Evolutionary conservation across 2,888 invertebrate species (phyloP).

Genomic region (Melangyna quadrimaculata): DNA sequence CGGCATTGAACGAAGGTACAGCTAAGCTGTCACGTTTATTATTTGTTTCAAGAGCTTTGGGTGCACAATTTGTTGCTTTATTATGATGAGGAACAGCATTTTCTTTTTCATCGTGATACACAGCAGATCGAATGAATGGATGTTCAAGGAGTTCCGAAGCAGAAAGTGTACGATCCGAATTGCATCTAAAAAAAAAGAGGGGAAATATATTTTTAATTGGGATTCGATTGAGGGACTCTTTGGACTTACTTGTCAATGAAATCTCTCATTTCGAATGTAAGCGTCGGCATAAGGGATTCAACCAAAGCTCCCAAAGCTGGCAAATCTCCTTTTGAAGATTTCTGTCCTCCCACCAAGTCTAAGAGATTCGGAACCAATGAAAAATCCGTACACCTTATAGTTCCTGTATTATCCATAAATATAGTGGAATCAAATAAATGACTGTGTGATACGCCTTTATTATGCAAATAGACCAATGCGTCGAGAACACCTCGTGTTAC

Average conservation of each 20-base stretch:
- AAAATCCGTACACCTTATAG: conserved; percentile 79
- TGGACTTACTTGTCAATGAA: conserved; percentile 79
- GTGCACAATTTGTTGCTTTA: conserved; percentile 32
- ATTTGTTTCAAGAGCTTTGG: conserved; percentile 76
- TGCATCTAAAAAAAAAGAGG: conserved; percentile 75
- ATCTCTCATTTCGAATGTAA: conserved; percentile 79
- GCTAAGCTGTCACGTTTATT: conserved; percentile 41
- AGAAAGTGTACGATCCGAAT: conserved; percentile 84
- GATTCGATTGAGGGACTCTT: background rate
- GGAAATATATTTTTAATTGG: background rate
- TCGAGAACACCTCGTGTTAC: conserved; percentile 88
- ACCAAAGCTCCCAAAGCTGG: conserved; percentile 80
- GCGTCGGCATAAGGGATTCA: conserved; percentile 78
- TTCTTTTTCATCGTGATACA: conserved; percentile 77
- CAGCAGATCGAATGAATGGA: conserved; percentile 85
- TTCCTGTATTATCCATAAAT: conserved; percentile 86
- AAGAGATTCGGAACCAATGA: conserved; percentile 78
- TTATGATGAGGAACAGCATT: conserved; percentile 53
- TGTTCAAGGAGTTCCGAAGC: conserved; percentile 90
- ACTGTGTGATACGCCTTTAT: conserved; percentile 91
- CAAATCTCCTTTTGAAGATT: conserved; percentile 78
- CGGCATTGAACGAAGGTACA: conserved; percentile 59
- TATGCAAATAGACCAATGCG: conserved; percentile 90
- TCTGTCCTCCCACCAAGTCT: conserved; percentile 78
- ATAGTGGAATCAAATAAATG: conserved; percentile 89